Conservation (phyloP, 1,140 invertebrate species). For the Uloborus diversus region DNA sequence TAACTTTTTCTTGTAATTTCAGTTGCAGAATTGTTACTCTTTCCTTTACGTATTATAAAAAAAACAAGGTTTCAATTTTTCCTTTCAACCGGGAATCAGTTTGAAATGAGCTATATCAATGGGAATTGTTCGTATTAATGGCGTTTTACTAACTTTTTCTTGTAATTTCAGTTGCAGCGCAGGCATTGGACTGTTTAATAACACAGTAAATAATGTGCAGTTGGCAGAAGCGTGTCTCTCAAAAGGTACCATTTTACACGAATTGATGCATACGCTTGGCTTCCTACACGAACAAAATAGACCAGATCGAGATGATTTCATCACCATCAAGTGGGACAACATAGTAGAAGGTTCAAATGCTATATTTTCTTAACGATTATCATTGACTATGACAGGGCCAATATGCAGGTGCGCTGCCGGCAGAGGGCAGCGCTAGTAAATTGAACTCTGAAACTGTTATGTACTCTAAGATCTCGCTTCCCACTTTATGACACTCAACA, state of each 20-base stretch:
- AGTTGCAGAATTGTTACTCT: no score
- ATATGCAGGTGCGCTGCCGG: no score
- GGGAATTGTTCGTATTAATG: slow-evolving; percentile 84
- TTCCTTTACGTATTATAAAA: no score
- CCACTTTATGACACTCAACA: no score
- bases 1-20: no score
- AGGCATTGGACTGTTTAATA: neutral
- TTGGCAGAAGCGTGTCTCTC: slow-evolving; percentile 49
- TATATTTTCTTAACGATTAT: no score
- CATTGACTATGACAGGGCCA: no score
- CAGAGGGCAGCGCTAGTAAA: no score
- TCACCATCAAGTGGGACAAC: slow-evolving; percentile 77
- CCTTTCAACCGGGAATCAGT: slow-evolving; percentile 39
- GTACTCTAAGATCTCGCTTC: no score
- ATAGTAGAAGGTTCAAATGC: slow-evolving; percentile 75
- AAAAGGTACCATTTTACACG: slow-evolving; percentile 78
- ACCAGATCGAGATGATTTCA: slow-evolving; percentile 78
- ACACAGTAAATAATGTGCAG: neutral
- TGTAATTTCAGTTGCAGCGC: slow-evolving; percentile 64
- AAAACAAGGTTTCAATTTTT: slow-evolving; percentile 36
- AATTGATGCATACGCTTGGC: slow-evolving; percentile 84
- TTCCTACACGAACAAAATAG: slow-evolving; percentile 89
- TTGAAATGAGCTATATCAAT: slow-evolving; percentile 76
- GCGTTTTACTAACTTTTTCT: slow-evolving; percentile 84
- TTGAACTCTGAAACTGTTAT: no score